Base-by-base conservation (phyloP, 2,888 invertebrate genomes). In the Dryobotodes eremita region DNA sequence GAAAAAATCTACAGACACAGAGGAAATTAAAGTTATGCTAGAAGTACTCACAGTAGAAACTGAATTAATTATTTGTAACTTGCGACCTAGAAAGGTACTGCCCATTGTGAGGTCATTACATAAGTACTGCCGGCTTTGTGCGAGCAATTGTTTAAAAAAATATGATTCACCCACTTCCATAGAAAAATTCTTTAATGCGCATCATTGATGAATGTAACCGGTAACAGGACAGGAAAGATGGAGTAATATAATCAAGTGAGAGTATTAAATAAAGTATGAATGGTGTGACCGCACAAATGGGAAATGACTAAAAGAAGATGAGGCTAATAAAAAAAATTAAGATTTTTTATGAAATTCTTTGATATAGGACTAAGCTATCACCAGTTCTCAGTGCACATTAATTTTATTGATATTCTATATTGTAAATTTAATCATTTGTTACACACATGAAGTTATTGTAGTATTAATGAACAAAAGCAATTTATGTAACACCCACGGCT, bases 51-150 rank as follows among this genome's bases (percentile, higher is more conserved):
- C 69, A 80, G 86, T 82, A 74, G 83, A 84, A 86, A 90, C 85
- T 83, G 84, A 84, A 85, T 89, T 88, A 89, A 90, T 90, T 90
- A 91, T 89, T 89, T 81, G 88, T 86, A 82, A 87, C 87, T 88
- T 87, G 86, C 87, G 90, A 90, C 90, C 90, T 88, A 90, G 87
- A 89, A 90, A 90, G 87, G 86, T 84, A 84, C 75, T 66, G 70
- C 75, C 85, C 76, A 86, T 85, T 86, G 88, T 85, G 83, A 79
- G 79, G 80, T 88, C 87, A 86, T 90, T 89, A 90, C 83, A 88
- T 90, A 90, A 88, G 74, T 75, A 75, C 55, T 68, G 76, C 64
- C 70, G 82, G 83, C 86, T 80, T 84, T 85, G 83, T 73, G 71
- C 78, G 68, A 77, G 71, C 84, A 82, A 89, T 88, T 89, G 85